Base-by-base conservation (phyloP, 2,888 invertebrate species). In the Andrena minutula region DNA sequence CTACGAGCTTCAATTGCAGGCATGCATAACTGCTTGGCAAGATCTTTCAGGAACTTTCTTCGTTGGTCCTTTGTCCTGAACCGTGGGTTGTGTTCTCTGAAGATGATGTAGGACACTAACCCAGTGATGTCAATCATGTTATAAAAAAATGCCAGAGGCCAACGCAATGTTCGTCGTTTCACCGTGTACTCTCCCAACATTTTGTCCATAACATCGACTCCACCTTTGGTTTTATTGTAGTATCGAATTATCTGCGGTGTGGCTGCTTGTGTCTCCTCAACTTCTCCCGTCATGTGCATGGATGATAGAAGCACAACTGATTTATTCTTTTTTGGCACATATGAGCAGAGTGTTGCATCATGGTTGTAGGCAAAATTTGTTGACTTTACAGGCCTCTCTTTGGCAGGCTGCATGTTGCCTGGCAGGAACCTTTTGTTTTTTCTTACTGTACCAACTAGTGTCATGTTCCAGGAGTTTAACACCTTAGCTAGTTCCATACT, bases 161-260 rank as follows among this genome's bases (percentile, higher is more conserved):
- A 51, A 51, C 51, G 51, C 20, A 51, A 20, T 51, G 51, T 51
- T 51, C 20, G 51, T 20, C 51, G 51, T 51, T 51, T 51, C 51
- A 20, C 51, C 6, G 20, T 51, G 20, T 51, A 51, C 51, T 51
- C 51, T 51, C 51, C 51, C 51, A 51, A 51, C 20, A 51, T 51
- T 51, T 51, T 51, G 3, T 51, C 20, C 51, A 51, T 51, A 20
- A 51, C 51, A 20, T 51, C 20, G 51, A 51, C 51, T 51, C 51
- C 51, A 0, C 51, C 20, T 51, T 51, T 51, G 20, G 51, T 51
- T 51, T 51, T 51, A 8, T 51, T 51, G 0, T 51, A 51, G 51
- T 51, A 51, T 51, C 12, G 41, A 12, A 41, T 41, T 41, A 41
- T 41, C 41, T 41, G 41, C 41, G 41, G 41, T 0, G 41, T 41